These are phyloP conservation scores for Rhea pennata DNA, from an alignment of 2,113 vertebrate species.

Conservation along the genomic window DNA sequence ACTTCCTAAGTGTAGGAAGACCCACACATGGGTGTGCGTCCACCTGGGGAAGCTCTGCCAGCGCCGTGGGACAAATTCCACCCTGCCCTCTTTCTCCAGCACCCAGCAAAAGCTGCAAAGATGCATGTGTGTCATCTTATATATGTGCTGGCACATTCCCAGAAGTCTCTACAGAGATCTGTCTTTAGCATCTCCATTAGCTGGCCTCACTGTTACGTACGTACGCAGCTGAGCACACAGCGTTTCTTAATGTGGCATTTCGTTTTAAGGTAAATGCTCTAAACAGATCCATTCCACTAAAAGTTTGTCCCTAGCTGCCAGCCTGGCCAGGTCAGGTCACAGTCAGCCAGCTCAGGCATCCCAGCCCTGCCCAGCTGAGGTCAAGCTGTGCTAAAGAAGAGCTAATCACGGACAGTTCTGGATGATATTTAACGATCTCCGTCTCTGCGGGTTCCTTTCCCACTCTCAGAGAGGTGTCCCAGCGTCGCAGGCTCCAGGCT, in stretches of 20 bases:
- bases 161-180: neutral
- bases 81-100: neutral
- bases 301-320: neutral
- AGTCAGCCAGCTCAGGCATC: neutral
- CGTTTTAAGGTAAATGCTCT: neutral
- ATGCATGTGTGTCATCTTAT: neutral
- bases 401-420: neutral
- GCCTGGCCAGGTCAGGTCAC: neutral
- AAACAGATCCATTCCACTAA: neutral
- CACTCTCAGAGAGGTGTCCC: neutral
- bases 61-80: neutral
- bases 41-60: neutral
- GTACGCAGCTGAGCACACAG: neutral
- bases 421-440: neutral
- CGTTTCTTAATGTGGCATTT: neutral
- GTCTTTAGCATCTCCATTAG: neutral
- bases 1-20: neutral
- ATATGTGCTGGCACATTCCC: neutral
- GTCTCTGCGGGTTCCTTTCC: neutral
- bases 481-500: neutral
- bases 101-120: neutral
- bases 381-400: neutral
- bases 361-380: neutral
- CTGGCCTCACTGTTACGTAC: neutral
- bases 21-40: rapidly evolving